phyloP scores from a whole-genome alignment of 2,113 vertebrate species.

The Callipepla squamata region DNA sequence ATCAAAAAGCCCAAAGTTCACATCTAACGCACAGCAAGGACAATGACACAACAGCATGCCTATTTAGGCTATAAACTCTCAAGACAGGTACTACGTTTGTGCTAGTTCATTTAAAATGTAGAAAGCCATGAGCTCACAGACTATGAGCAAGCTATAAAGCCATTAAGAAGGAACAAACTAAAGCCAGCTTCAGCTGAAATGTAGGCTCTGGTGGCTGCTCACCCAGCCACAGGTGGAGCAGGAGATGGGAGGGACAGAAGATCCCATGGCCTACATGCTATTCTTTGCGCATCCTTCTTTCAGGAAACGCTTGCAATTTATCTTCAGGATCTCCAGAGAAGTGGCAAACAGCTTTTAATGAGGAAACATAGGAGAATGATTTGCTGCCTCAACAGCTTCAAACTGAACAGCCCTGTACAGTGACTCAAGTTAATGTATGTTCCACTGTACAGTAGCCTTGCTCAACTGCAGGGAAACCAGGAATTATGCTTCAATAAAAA shows the following conservation, averaged over 20 bases:
- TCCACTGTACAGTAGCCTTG: slow-evolving; percentile 24
- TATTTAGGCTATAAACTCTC: neutral
- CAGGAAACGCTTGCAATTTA: neutral
- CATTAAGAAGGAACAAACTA: neutral
- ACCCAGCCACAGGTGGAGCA: neutral
- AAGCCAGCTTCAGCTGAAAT: neutral
- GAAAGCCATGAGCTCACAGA: neutral
- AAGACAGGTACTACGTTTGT: neutral
- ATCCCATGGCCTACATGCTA: neutral
- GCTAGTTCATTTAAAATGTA: too few relatives aligned
- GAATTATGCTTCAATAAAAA: slow-evolving; percentile 66
- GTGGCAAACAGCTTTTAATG: neutral
- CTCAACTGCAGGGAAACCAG: slow-evolving; percentile 51
- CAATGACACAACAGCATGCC: neutral
- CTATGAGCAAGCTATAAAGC: neutral
- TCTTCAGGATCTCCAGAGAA: neutral
- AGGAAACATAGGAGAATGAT: slow-evolving; percentile 25
- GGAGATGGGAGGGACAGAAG: neutral
- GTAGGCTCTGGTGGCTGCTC: neutral
- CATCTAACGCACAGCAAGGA: neutral
- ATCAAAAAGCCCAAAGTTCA: neutral
- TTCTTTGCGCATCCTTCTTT: neutral
- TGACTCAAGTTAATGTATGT: neutral
- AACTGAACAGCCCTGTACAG: slow-evolving; percentile 21
- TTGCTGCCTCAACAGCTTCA: neutral